Base-by-base conservation (phyloP, 2,797 vertebrate genomes). In the Pelodytes ibericus region DNA sequence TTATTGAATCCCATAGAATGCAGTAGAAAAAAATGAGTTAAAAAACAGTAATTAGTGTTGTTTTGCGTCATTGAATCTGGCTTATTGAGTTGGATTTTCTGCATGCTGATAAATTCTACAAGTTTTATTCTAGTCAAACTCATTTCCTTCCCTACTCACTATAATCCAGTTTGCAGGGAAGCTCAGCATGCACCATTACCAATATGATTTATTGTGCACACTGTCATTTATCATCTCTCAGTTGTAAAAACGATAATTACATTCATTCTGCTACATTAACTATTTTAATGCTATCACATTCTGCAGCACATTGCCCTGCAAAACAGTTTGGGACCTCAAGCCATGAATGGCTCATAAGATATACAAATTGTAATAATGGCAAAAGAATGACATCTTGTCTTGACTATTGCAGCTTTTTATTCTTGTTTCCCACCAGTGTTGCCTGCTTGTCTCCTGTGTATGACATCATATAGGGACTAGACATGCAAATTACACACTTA, bases 261-360 rank as follows among this genome's bases (percentile, higher is more conserved):
- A 67, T 73, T 72, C 68, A 79, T 79, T 79, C 76, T 79, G 76
- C 56, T 79, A 79, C 76, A 79, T 79, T 79, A 79, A 79, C 76
- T 57, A 73, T 68, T 79, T 79, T 79, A 79, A 79, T 67, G 33
- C 76, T 73, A 61, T 41, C 31, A 41, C n/a, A 79, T 31, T 26
- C 70, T 73, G 57, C 44, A 73, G n/a, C 63, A 56, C 58, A 31
- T 63, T 79, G 41, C 71, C 49, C 62, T 68, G 16, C 57, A 79
- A 79, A 78, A 73, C 57, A 68, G 41, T n/a, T 29, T 53, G 27
- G 24, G 41, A 68, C 70, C 76, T 73, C 62, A 24, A 79, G 76
- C 70, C 68, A 79, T 62, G 49, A 30, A 73, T 69, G 76, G 56
- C 41, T 79, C 76, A 68, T 79, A 73, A 68, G 69, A 39, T 63